Percentiles rank a stretch among this genome's conserved stretches.
phyloP scores from a whole-genome alignment of 1,140 invertebrate genomes.

The Trissolcus basalis region DNA sequence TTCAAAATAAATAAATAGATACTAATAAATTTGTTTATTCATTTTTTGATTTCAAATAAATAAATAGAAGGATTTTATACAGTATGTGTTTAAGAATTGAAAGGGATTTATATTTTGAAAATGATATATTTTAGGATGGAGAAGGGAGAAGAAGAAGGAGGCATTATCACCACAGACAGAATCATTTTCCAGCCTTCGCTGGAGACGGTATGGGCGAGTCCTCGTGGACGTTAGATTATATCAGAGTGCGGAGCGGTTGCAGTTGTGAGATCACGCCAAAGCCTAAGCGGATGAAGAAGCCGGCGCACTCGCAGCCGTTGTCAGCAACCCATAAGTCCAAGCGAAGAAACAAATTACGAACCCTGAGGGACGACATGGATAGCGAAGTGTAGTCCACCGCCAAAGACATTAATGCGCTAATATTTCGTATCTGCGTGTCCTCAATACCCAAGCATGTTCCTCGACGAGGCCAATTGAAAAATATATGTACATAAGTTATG shows the following conservation, averaged over 20 bases:
- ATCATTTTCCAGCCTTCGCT: conserved; percentile 76
- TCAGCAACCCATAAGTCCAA: conserved; percentile 61
- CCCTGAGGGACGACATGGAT: conserved; percentile 45
- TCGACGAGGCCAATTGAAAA: conserved; percentile 26
- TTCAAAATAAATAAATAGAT: no score
- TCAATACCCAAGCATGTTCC: conserved; percentile 14
- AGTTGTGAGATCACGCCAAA: conserved; percentile 83
- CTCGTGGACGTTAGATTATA: conserved; percentile 87
- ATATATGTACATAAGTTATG: conserved; percentile 5
- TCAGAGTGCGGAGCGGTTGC: conserved; percentile 87
- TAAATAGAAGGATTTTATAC: no score
- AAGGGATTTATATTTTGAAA: no score
- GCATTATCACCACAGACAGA: conserved; percentile 72
- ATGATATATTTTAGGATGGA: conserved; percentile 53
- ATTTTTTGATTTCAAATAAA: no score
- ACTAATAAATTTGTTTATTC: no score
- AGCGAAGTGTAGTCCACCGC: conserved; percentile 32
- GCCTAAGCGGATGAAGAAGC: conserved; percentile 70
- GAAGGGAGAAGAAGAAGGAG: conserved; percentile 60
- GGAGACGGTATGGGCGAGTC: conserved; percentile 71
- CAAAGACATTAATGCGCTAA: conserved; percentile 26
- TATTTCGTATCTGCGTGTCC: conserved; percentile 4
- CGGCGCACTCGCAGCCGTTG: conserved; percentile 21
- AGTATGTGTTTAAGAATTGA: no score
- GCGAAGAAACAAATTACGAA: conserved; percentile 65